Conservation (phyloP, 1,140 invertebrate genomes). For the Musca domestica region DNA sequence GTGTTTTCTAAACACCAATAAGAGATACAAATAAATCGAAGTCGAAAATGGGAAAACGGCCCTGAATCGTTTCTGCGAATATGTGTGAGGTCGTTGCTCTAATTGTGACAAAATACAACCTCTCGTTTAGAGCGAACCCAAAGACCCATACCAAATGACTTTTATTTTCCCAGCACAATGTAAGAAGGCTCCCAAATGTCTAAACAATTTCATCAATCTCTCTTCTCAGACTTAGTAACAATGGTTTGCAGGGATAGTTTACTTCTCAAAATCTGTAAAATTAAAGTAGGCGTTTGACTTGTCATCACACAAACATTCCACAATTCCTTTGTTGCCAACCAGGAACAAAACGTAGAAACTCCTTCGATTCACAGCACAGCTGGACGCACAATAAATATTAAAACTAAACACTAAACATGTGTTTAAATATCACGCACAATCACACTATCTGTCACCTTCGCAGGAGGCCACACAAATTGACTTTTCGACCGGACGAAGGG, state of each 20-base stretch:
- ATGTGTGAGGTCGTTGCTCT: too few species aligned
- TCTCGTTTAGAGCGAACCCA: not conserved
- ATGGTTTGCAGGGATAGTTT: too few species aligned
- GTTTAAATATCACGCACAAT: not conserved
- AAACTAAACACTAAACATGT: slow-evolving; percentile 11
- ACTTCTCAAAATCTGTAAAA: not conserved
- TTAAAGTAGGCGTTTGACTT: not conserved
- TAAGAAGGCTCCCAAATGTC: slow-evolving; percentile 3
- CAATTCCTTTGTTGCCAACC: not conserved
- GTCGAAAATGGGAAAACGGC: too few species aligned
- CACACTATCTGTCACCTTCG: not conserved
- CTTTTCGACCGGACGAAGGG: not conserved
- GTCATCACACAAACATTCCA: not conserved
- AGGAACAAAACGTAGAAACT: not conserved
- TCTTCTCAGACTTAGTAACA: not conserved
- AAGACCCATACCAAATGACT: not conserved
- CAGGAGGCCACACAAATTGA: not conserved
- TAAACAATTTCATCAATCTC: not conserved
- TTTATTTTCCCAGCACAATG: not conserved
- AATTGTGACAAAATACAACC: too few species aligned
- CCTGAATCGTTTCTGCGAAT: too few species aligned
- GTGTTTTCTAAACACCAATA: too few species aligned
- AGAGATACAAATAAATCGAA: not conserved
- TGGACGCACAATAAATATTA: slow-evolving; percentile 3
- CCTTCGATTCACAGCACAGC: not conserved